Evolutionary conservation across 1,140 invertebrate species (phyloP).

Genomic region (Drosophila guanche): DNA sequence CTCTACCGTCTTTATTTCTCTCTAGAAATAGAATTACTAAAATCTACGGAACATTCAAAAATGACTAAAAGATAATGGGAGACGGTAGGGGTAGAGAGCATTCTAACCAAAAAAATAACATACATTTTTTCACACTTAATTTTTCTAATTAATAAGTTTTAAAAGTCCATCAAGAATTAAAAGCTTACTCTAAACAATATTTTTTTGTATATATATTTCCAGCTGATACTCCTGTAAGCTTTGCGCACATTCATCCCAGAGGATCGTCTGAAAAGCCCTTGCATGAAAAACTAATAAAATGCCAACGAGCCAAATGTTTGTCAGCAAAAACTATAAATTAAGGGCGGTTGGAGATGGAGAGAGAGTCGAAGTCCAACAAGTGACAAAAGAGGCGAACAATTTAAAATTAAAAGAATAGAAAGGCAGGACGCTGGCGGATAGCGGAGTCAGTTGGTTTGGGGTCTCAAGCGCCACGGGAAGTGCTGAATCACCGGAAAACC

Average conservation of each 20-base stretch:
- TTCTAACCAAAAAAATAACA: no score
- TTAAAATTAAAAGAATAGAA: slow-evolving; percentile 31
- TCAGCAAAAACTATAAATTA: slow-evolving; percentile 37
- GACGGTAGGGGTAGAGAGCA: no score
- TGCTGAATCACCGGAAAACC: slow-evolving; percentile 75
- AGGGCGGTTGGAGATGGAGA: slow-evolving; percentile 6
- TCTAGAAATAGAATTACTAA: slow-evolving; percentile 29
- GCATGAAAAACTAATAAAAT: slow-evolving; percentile 28
- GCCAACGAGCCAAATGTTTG: slow-evolving; percentile 34
- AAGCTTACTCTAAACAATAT: no score
- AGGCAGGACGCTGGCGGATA: not conserved
- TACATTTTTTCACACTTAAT: no score
- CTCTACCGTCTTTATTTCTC: no score
- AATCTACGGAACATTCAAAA: slow-evolving; percentile 53
- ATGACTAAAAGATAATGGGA: slow-evolving; percentile 2
- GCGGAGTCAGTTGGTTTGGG: no score
- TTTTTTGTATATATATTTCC: no score
- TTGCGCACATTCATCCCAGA: slow-evolving; percentile 23
- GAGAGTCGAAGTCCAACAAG: slow-evolving; percentile 47
- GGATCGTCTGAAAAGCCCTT: no score
- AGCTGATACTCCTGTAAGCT: slow-evolving; percentile 7
- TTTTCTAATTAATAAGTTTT: no score
- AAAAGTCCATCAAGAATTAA: slow-evolving; percentile 24
- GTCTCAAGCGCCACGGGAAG: slow-evolving; percentile 24
- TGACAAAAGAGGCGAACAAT: slow-evolving; percentile 48